Conservation (phyloP, 2,113 vertebrate genomes). For the Telmatochromis brachygnathus region DNA sequence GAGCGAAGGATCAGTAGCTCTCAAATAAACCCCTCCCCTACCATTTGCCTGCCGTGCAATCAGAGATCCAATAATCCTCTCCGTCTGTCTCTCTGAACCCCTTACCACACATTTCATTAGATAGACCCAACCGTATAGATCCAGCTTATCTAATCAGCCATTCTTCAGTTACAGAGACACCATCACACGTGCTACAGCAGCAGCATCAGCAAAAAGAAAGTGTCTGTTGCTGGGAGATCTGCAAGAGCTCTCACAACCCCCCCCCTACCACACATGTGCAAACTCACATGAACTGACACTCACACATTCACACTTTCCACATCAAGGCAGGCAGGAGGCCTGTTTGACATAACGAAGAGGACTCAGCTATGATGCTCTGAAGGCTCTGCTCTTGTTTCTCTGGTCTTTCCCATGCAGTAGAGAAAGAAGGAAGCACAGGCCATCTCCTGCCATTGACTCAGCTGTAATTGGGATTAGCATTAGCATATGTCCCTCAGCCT, state of each 20-base stretch:
- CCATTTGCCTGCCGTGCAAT: slow-evolving; percentile 20
- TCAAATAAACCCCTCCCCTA: slow-evolving; percentile 14
- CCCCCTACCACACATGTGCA: background rate
- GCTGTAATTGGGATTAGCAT: slow-evolving; percentile 61
- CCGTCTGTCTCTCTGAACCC: slow-evolving; percentile 43
- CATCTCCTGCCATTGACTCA: slow-evolving; percentile 28
- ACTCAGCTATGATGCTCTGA: background rate
- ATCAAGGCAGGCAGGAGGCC: background rate
- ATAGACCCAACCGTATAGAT: slow-evolving; percentile 15
- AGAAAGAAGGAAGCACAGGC: background rate
- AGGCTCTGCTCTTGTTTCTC: background rate
- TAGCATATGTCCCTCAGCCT: slow-evolving; percentile 40
- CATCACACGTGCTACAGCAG: background rate
- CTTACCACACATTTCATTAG: slow-evolving; percentile 34
- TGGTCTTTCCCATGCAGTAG: slow-evolving; percentile 9
- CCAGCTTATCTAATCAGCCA: slow-evolving; percentile 43
- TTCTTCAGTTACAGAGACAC: background rate
- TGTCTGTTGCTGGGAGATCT: slow-evolving; percentile 10
- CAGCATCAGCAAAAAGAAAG: slow-evolving; percentile 3
- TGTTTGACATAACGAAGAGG: slow-evolving; percentile 13
- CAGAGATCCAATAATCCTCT: slow-evolving; percentile 49
- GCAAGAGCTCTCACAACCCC: background rate
- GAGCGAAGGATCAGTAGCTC: slow-evolving; percentile 19
- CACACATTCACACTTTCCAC: background rate
- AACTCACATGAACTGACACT: background rate